Evolutionary conservation across 2,888 invertebrate genomes (phyloP).

Genomic region (Cybosia mesomella): DNA sequence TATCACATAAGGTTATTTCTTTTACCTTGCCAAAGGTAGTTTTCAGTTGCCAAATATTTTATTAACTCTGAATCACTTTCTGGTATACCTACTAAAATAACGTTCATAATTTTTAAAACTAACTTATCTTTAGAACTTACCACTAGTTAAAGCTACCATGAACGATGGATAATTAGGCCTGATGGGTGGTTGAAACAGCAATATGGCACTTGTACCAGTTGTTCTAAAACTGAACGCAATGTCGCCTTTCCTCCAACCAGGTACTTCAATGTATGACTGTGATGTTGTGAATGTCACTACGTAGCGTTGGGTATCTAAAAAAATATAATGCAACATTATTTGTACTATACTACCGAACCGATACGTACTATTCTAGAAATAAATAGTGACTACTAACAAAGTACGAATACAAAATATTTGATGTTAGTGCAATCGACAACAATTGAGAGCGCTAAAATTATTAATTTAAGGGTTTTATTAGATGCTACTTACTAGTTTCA

Average conservation of each 20-base stretch:
- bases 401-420: too few species aligned
- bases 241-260: slow-evolving; percentile 97
- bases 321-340: slow-evolving; percentile 33
- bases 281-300: slow-evolving; percentile 98
- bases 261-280: slow-evolving; percentile 96
- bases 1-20: too few species aligned
- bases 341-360: neutral
- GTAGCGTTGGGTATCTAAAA: slow-evolving; percentile 95
- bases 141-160: slow-evolving; percentile 95
- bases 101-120: neutral
- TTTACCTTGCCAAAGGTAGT: too few species aligned
- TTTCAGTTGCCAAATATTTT: too few species aligned
- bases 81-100: too few species aligned
- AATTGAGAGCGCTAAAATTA: too few species aligned
- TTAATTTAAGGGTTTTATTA: neutral
- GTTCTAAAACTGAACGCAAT: slow-evolving; percentile 97
- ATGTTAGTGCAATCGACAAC: too few species aligned
- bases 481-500: slow-evolving; percentile 92
- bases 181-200: slow-evolving; percentile 96
- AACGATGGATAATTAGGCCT: slow-evolving; percentile 96
- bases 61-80: too few species aligned
- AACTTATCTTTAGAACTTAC: slow-evolving; percentile 69
- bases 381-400: neutral
- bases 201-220: slow-evolving; percentile 95
- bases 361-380: neutral